These are phyloP conservation scores for Australoheros scitulus DNA, from an alignment of 2,113 vertebrate genomes.

Conservation along the genomic window DNA sequence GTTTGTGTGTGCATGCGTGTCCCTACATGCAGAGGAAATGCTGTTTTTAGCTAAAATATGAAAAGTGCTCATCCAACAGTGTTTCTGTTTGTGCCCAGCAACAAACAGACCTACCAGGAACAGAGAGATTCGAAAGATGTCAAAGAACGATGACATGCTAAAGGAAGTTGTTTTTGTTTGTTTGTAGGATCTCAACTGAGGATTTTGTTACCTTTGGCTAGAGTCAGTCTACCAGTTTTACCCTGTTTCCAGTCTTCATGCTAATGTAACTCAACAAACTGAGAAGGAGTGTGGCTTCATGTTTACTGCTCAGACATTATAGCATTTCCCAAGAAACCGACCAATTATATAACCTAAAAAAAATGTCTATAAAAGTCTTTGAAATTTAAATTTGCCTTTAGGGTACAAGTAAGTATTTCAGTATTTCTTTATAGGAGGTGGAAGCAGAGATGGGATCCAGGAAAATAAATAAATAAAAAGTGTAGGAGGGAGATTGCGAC, in stretches of 20 bases:
- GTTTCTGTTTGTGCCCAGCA: not conserved
- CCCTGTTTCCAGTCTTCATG: not conserved
- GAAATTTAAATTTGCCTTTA: no score
- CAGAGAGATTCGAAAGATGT: not conserved
- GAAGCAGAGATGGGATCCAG: not conserved
- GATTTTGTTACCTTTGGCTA: not conserved
- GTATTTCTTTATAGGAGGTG: not conserved
- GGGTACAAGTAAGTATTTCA: not conserved
- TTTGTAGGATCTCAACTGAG: not conserved
- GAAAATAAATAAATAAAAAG: not conserved
- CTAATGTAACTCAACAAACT: not conserved
- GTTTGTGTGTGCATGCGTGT: no score
- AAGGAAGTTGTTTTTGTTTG: not conserved
- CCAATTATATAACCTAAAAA: not conserved
- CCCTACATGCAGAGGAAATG: no score
- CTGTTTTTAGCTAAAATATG: not conserved
- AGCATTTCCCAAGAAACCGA: not conserved
- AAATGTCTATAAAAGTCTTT: no score
- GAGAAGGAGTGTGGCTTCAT: not conserved
- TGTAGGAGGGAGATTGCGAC: conserved; percentile 66
- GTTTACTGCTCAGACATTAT: not conserved
- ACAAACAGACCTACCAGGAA: not conserved
- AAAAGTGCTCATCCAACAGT: not conserved
- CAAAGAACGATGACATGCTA: not conserved
- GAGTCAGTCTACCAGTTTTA: not conserved